phyloP scores from a whole-genome alignment of 2,888 invertebrate species.

The Erynnis tages region DNA sequence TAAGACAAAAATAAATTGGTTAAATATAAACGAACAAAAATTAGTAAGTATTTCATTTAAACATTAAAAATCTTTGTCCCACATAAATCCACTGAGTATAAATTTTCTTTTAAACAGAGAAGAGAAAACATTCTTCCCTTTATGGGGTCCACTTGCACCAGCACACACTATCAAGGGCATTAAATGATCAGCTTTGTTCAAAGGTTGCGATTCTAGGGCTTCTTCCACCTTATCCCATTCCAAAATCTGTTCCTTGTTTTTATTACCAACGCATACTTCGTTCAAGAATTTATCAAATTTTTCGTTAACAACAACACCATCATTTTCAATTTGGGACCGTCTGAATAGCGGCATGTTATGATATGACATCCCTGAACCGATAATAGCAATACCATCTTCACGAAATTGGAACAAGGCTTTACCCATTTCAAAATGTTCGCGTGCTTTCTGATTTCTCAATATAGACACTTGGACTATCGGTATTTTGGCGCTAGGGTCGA shows the following conservation, averaged over 20 bases:
- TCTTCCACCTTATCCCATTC: conserved; percentile 41
- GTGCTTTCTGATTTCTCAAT: conserved; percentile 45
- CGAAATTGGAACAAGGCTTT: conserved; percentile 46
- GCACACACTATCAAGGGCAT: conserved; percentile 52
- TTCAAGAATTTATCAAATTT: conserved; percentile 40
- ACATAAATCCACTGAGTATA: conserved; percentile 46
- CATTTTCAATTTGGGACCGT: conserved; percentile 22
- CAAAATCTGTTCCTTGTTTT: conserved; percentile 32
- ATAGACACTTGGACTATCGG: conserved; percentile 52
- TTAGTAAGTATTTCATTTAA: too few species aligned
- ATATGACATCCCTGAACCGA: conserved; percentile 53
- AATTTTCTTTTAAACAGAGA: conserved; percentile 42
- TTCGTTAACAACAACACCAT: conserved; percentile 36
- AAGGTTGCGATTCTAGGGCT: conserved; percentile 43
- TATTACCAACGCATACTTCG: conserved; percentile 37
- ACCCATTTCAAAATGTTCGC: conserved; percentile 46
- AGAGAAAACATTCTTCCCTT: conserved; percentile 43
- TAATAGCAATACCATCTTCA: conserved; percentile 45
- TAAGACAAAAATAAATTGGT: too few species aligned
- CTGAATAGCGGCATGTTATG: conserved; percentile 43
- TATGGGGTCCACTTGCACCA: conserved; percentile 43
- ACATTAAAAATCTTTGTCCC: conserved; percentile 34
- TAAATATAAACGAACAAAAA: too few species aligned
- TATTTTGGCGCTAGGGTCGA: conserved; percentile 50
- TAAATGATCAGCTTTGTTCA: conserved; percentile 47